Evolutionary conservation across 2,797 vertebrate genomes (phyloP), one percentile per base, ranked within the genome.

Genomic region (Enteromius trimaculatus): DNA sequence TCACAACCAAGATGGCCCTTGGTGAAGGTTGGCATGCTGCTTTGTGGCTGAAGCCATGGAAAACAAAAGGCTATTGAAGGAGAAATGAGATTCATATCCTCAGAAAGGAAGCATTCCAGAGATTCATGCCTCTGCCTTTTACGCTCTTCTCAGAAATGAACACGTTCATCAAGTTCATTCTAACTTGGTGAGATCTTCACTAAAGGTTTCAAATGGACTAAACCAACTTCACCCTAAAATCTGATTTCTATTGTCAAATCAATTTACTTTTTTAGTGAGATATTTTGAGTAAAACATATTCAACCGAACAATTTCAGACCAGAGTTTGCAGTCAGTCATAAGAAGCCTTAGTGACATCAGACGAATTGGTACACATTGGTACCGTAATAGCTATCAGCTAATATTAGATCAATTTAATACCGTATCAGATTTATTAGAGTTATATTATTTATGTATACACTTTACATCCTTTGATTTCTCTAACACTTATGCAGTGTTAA

Each of bases 21-120:
- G 69, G 44, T 77, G 26, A 85, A 76, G 16, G 69, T 39, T 81
- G 53, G 62, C 66, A 17, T 51, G 26, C 44, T 65, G 13, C 19
- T 64, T 19, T 49, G 68, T 71, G 68, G 51, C 47, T 37, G 60
- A 70, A 44, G 71, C 39, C 58, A 70, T 37, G 21, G 16, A 42
- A 79, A 86, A 88, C 86, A 87, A 89, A 87, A 84, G 58, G 34
- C 85, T 51, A 87, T 87, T 88, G 84, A 87, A 29, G 62, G 62
- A 86, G 31, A 85, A 88, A 82, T 82, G 42, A 81, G 84, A 87
- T 80, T 89, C 82, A 86, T 81, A 84, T 64, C 51, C 82, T 80
- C 44, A 42, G 17, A 77, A 75, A 69, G 23, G 60, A 79, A 65
- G 47, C 80, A 86, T 86, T 90, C 85, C 87, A 75, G 68, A 66